phyloP scores from a whole-genome alignment of 2,888 invertebrate genomes.

The Dinocampus coccinellae region DNA sequence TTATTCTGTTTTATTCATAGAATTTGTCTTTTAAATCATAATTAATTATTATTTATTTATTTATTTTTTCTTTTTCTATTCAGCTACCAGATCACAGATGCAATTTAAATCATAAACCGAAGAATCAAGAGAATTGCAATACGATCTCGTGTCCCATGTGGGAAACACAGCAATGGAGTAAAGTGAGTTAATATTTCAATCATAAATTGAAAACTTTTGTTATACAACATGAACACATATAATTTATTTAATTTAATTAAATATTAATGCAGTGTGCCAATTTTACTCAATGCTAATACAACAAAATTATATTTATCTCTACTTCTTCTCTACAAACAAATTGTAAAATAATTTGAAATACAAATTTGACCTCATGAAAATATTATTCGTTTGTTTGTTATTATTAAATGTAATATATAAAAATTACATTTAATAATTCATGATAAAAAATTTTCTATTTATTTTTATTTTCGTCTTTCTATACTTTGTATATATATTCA shows the following conservation, averaged over 20 bases:
- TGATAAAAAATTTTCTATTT: not conserved
- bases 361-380: not conserved
- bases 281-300: too few relatives aligned
- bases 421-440: not conserved
- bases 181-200: conserved; percentile 76
- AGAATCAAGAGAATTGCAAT: conserved; percentile 86
- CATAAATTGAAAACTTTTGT: not conserved
- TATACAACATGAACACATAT: not conserved
- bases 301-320: not conserved
- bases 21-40: too few relatives aligned
- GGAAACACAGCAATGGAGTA: conserved; percentile 90
- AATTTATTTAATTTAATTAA: conserved; percentile 3
- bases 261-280: too few relatives aligned
- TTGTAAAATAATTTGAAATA: not conserved
- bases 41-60: too few relatives aligned
- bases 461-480: not conserved
- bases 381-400: not conserved
- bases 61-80: conserved; percentile 49
- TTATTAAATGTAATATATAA: too few relatives aligned
- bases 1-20: conserved; percentile 36
- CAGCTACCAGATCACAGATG: conserved; percentile 86
- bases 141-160: conserved; percentile 89
- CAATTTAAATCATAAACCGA: conserved; percentile 79
- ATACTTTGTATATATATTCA: not conserved
- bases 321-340: not conserved